Base-by-base conservation (phyloP, 2,888 invertebrate species). In the Drosophila bunnanda region DNA sequence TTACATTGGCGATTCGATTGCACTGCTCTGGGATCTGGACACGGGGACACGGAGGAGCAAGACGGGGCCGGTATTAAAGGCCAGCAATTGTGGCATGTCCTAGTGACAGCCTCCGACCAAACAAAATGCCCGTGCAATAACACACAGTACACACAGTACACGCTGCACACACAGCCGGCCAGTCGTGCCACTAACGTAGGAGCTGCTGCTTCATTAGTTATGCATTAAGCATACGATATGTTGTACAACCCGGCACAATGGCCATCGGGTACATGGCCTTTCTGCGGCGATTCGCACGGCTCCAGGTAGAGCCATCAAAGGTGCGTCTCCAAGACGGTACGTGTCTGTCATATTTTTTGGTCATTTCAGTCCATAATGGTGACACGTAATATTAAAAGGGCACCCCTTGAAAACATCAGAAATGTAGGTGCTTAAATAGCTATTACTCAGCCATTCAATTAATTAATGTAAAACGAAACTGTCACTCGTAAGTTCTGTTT, bases 31-130 rank as follows among this genome's bases (percentile, higher is more conserved):
- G 53, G 59, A 46, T 46, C 46, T 46, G 46, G 30, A 12, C 28
- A 30, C n/a, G 12, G 28, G 28, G 46, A 44, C 25, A 44, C 8
- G 43, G 43, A 15, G 41, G 25, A 25, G 9, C 25, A n/a, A 10
- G 38, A 39, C 30, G 39, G 54, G 20, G 41, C 41, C 30, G 56
- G 68, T 67, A 76, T 72, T 76, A 76, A 76, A 74, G 76, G 76
- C 76, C 62, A 76, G 60, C 76, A 76, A 72, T 76, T 76, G 76
- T 76, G 72, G 76, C 76, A 76, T 76, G 76, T 76, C 72, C 71
- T 73, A 72, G 66, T 74, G 74, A 74, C 73, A 74, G 74, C 59
- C 74, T 67, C 73, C 73, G 62, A 55, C 66, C 73, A 68, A 66
- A 60, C 60, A 65, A 73, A 55, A 41, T 32, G 32, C 41, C 41